These are phyloP conservation scores for Aurelia aurita DNA, from an alignment of 30 jellyfish, hydroid and myxozoan species.

Conservation along the genomic window DNA sequence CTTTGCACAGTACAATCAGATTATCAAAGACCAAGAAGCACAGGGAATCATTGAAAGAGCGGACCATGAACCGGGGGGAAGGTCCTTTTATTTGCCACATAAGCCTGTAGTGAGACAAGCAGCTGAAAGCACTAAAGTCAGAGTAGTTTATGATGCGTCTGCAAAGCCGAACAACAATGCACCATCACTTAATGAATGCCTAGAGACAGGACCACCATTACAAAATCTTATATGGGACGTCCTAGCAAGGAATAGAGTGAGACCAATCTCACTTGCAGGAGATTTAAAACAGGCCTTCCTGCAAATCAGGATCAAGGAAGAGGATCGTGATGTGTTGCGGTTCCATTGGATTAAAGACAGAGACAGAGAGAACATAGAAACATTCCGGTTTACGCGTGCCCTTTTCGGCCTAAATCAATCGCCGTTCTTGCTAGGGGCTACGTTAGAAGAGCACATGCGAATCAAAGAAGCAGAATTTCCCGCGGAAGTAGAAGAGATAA, in stretches of 20 bases:
- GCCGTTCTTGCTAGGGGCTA: constrained; percentile 28
- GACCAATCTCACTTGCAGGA: not conserved
- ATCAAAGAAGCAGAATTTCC: not conserved
- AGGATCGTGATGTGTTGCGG: too few species aligned
- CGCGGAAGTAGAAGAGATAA: too few species aligned
- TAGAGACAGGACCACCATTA: too few species aligned
- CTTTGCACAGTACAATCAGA: constrained; percentile 28
- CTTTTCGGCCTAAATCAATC: constrained; percentile 27
- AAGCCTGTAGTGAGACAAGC: constrained; percentile 51
- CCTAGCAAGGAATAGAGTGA: constrained; percentile 3
- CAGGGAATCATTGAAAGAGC: constrained; percentile 59
- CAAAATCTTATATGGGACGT: too few species aligned
- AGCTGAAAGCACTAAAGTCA: constrained; percentile 74
- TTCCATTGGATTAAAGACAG: constrained; percentile 3
- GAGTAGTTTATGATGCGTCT: too few species aligned
- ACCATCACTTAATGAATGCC: too few species aligned
- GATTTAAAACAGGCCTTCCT: not conserved
- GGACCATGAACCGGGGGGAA: constrained; percentile 27
- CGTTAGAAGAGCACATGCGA: constrained; percentile 17
- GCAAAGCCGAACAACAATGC: too few species aligned
- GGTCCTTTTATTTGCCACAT: constrained; percentile 61
- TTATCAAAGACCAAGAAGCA: constrained; percentile 37
- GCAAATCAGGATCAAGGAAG: too few species aligned
- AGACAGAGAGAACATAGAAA: constrained; percentile 23
- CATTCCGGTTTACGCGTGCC: constrained; percentile 24